A percentile compares a stretch with the other conserved stretches of the same genome.
These are phyloP conservation scores for Sarotherodon lohbergeri DNA, from an alignment of 2,113 vertebrate genomes.

Conservation along the genomic window DNA sequence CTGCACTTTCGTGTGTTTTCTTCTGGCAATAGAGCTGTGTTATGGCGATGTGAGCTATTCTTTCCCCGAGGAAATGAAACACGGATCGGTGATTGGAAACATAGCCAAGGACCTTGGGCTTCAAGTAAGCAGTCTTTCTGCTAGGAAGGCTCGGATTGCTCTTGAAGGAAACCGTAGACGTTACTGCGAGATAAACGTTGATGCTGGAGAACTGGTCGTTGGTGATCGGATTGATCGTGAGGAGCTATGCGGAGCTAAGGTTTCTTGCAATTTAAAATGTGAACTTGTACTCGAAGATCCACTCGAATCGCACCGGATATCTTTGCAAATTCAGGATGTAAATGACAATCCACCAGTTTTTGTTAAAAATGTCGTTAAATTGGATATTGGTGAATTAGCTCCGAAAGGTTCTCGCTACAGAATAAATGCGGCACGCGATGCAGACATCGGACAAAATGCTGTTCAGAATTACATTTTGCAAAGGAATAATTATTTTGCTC, in stretches of 20 bases:
- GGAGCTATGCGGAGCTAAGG: not conserved
- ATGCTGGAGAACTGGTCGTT: not conserved
- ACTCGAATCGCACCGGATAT: not conserved
- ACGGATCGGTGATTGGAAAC: conserved; percentile 66
- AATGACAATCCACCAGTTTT: conserved; percentile 73
- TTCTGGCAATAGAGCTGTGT: not conserved
- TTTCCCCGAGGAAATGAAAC: conserved; percentile 64
- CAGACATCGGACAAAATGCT: conserved; percentile 53
- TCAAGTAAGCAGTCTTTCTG: not conserved
- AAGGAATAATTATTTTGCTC: conserved; percentile 35
- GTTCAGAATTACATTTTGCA: conserved; percentile 43
- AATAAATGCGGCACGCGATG: conserved; percentile 56
- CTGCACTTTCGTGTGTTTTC: not conserved
- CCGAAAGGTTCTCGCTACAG: conserved; percentile 41
- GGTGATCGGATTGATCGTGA: not conserved
- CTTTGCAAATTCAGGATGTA: conserved; percentile 62
- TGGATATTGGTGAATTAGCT: conserved; percentile 59
- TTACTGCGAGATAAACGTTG: not conserved
- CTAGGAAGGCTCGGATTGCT: conserved; percentile 27
- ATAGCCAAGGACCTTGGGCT: conserved; percentile 69
- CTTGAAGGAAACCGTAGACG: conserved; percentile 15
- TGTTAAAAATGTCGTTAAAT: not conserved
- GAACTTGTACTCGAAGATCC: not conserved
- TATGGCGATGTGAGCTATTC: conserved; percentile 56
- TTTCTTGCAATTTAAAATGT: not conserved